Evolutionary conservation across 2,888 invertebrate species (phyloP), one percentile per base, ranked within the genome.

Genomic region (Pristionchus maxplancki): DNA sequence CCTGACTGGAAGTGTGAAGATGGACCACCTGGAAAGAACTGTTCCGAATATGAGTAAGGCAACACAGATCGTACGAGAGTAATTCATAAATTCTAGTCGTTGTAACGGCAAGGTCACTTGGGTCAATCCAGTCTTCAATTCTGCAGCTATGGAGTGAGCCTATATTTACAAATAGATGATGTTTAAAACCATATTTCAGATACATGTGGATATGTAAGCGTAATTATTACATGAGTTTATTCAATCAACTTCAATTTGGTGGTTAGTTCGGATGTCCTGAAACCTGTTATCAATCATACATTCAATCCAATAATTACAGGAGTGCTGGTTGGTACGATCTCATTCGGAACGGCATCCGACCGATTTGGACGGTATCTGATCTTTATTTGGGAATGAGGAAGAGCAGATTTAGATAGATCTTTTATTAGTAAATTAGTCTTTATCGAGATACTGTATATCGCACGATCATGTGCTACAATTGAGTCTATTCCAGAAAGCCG

Each of bases 181-280:
- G 34, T 37, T 17, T 40, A 13, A 28, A 17, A 17, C 6, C 8
- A 20, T 53, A 3, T 81, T 89, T 24, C 37, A 90, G 93, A 88
- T 94, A 90, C 88, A 90, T 90, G 34, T 94, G 94, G 94, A 90
- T 93, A 34, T 94, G 94, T 87, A 91, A 91, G 20, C 88, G 89
- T 11, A 90, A 92, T 9, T 93, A 93, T 81, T 89, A 89, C 20
- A 88, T 90, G 37, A 89, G 93, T 1, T 89, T 94, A 28, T 94
- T 91, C 90, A 91, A 92, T 13, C 93, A 94, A 89, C 88, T 92
- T 58, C 94, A 94, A 71, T 93, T 93, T 88, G 86, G 67, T 37
- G 88, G 88, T 88, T 8, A 48, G n/a, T 53, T 31, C 50, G n/a
- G n/a, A n/a, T n/a, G n/a, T n/a, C n/a, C n/a, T n/a, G n/a, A n/a